phyloP scores from a whole-genome alignment of 2,888 invertebrate genomes.

The Xestia c-nigrum region DNA sequence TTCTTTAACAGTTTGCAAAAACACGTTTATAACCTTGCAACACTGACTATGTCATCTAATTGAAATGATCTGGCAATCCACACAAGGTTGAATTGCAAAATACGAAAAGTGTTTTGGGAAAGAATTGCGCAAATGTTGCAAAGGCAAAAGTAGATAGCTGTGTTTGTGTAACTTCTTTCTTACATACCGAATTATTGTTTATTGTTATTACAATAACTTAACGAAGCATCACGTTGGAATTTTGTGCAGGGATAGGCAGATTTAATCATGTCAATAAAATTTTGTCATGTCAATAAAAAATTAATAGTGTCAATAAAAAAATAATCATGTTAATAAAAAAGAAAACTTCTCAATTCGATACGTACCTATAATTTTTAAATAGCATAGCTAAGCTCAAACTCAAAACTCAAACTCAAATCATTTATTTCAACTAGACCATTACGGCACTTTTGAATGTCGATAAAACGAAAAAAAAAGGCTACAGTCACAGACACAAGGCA shows the following conservation, averaged over 20 bases:
- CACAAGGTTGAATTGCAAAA: conserved; percentile 12
- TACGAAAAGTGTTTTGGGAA: not conserved
- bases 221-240: not conserved
- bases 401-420: too few species aligned
- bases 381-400: too few species aligned
- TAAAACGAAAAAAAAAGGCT: too few species aligned
- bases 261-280: too few species aligned
- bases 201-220: not conserved
- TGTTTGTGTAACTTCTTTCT: not conserved
- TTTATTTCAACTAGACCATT: too few species aligned
- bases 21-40: conserved; percentile 6
- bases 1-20: conserved; percentile 9
- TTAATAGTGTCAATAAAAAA: too few species aligned
- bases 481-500: too few species aligned
- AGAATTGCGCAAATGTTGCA: not conserved
- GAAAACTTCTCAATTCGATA: too few species aligned
- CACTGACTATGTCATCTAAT: not conserved
- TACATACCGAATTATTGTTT: not conserved
- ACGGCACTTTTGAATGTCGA: too few species aligned
- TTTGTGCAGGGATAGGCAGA: not conserved
- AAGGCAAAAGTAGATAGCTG: not conserved
- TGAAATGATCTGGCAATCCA: not conserved
- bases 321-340: too few species aligned
- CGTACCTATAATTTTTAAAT: too few species aligned
- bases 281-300: too few species aligned